A percentile compares a stretch with the other conserved stretches of the same genome.
These are phyloP conservation scores for Nipponia nippon DNA, from an alignment of 2,113 vertebrate species.

Conservation along the genomic window DNA sequence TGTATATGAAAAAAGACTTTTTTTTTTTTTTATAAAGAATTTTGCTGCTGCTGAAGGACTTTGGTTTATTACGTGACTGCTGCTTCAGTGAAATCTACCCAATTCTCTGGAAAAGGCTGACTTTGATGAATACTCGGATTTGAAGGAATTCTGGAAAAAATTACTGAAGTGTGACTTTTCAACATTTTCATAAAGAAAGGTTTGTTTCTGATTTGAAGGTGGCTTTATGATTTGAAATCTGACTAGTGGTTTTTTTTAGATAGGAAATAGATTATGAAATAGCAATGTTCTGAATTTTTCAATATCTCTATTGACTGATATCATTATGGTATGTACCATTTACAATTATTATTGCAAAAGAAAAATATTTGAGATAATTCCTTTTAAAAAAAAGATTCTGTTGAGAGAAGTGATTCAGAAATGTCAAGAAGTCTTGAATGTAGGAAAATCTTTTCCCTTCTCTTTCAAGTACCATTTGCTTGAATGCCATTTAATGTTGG, in stretches of 20 bases:
- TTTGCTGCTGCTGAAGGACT: neutral
- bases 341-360: neutral
- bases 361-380: neutral
- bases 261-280: neutral
- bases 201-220: neutral
- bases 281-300: neutral
- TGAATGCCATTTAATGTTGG: neutral
- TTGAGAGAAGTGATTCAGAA: neutral
- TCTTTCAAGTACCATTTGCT: neutral
- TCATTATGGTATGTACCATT: neutral
- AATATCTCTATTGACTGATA: neutral
- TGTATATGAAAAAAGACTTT: neutral
- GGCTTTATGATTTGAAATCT: neutral
- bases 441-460: neutral
- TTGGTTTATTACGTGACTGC: neutral
- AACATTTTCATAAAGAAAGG: neutral
- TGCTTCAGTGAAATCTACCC: neutral
- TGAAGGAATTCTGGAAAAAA: neutral
- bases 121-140: neutral
- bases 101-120: neutral
- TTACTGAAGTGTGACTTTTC: neutral
- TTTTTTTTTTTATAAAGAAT: neutral
- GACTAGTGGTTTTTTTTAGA: neutral
- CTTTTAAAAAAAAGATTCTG: neutral
- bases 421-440: neutral